Percentiles rank a stretch among this genome's conserved stretches.
phyloP scores from a whole-genome alignment of 2,797 vertebrate species.

The Malacoraja senta region DNA sequence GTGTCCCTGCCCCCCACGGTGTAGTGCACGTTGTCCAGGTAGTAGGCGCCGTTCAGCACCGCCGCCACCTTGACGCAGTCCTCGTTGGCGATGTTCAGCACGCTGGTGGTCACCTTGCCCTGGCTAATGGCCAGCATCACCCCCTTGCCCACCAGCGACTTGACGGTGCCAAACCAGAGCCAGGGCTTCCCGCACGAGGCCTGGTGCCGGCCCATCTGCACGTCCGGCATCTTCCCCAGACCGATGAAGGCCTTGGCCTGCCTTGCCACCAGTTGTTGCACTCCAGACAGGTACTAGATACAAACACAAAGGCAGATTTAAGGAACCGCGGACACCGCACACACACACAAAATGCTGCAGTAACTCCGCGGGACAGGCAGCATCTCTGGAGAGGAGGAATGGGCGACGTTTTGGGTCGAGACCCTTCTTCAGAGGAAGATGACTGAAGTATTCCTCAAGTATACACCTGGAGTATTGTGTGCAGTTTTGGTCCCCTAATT shows the following conservation, averaged over 20 bases:
- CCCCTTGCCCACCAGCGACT: constrained; percentile 87
- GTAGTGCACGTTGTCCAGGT: constrained; percentile 93
- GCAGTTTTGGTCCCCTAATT: too few species aligned
- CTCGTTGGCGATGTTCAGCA: constrained; percentile 89
- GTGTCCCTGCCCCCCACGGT: constrained; percentile 88
- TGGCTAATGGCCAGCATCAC: constrained; percentile 94
- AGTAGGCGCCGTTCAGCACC: constrained; percentile 91
- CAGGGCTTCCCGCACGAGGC: constrained; percentile 75
- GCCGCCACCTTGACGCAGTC: constrained; percentile 96
- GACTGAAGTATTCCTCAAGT: too few species aligned
- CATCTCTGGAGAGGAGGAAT: too few species aligned
- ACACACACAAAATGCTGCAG: too few species aligned
- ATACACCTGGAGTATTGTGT: too few species aligned
- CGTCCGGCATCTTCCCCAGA: constrained; percentile 84
- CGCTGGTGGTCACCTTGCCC: constrained; percentile 85
- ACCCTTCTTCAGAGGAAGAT: too few species aligned
- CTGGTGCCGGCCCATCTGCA: constrained; percentile 72
- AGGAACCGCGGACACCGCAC: too few species aligned
- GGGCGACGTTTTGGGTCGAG: too few species aligned
- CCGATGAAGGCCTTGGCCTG: constrained; percentile 88
- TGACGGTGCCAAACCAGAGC: constrained; percentile 92
- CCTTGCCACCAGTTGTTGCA: constrained; percentile 90
- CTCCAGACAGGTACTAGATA: constrained; percentile 86
- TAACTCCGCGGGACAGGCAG: too few species aligned
- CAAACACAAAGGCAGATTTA: constrained; percentile 48